phyloP scores from a whole-genome alignment of 2,797 vertebrate species.

The Cirrhinus molitorella region DNA sequence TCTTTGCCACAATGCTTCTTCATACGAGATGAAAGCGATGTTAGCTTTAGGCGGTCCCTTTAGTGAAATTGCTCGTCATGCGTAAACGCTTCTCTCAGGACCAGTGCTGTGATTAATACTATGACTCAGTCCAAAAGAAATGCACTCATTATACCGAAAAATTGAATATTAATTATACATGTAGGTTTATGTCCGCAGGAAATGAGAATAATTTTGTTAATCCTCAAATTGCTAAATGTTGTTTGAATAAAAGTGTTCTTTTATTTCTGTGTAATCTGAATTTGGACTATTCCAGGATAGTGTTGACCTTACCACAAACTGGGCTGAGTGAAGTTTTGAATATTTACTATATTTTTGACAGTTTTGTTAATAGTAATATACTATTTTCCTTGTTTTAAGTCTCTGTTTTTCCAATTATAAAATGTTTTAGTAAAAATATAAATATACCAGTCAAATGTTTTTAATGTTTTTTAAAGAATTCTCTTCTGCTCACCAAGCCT shows the following conservation, averaged over 20 bases:
- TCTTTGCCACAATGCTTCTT: slow-evolving; percentile 8
- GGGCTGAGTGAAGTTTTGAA: not conserved
- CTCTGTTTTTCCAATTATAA: no score
- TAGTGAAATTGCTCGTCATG: slow-evolving; percentile 23
- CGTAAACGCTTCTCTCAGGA: slow-evolving; percentile 23
- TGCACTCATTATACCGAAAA: slow-evolving; percentile 1
- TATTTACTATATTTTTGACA: not conserved
- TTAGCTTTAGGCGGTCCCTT: slow-evolving; percentile 15
- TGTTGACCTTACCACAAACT: not conserved
- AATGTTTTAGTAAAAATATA: no score
- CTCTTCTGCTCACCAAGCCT: no score
- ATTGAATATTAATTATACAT: not conserved
- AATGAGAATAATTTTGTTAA: not conserved
- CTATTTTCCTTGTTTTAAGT: not conserved
- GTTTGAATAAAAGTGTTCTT: not conserved
- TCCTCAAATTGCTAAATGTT: not conserved
- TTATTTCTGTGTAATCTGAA: not conserved
- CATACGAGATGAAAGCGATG: slow-evolving; percentile 27
- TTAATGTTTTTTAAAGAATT: no score
- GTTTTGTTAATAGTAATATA: not conserved
- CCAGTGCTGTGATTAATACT: not conserved
- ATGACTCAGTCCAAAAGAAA: slow-evolving; percentile 18
- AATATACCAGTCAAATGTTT: no score
- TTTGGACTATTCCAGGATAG: not conserved
- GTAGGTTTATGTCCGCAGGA: not conserved